Evolutionary conservation across 1,140 invertebrate species (phyloP).

Genomic region (Colletes latitarsis): DNA sequence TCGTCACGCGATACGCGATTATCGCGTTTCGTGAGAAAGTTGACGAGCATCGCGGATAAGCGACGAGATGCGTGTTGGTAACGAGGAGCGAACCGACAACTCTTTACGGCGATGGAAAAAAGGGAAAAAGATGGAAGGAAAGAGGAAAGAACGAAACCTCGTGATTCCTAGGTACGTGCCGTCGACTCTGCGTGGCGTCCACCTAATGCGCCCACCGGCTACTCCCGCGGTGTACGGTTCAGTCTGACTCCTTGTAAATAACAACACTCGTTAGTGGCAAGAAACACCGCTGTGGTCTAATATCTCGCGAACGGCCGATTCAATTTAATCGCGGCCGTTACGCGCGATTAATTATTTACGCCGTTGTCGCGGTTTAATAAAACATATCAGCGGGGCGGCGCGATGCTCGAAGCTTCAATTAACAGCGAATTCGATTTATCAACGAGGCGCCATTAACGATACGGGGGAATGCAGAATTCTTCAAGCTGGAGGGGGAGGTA

Average conservation of each 20-base stretch:
- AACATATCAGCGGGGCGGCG: slow-evolving; percentile 29
- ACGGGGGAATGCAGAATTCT: background rate
- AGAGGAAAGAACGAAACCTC: too few species aligned
- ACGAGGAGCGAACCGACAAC: slow-evolving; percentile 50
- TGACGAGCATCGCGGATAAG: slow-evolving; percentile 21
- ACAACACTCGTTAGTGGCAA: slow-evolving; percentile 45
- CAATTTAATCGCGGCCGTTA: slow-evolving; percentile 49
- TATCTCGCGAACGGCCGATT: slow-evolving; percentile 35
- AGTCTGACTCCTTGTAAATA: slow-evolving; percentile 34
- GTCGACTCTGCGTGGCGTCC: slow-evolving; percentile 38
- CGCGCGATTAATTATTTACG: slow-evolving; percentile 48
- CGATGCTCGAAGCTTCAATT: slow-evolving; percentile 30
- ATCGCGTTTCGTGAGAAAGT: slow-evolving; percentile 40
- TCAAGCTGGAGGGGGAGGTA: too few species aligned
- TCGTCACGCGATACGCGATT: background rate
- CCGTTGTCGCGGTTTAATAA: slow-evolving; percentile 40
- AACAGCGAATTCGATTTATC: slow-evolving; percentile 31
- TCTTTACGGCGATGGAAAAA: slow-evolving; percentile 5
- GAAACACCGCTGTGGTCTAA: slow-evolving; percentile 28
- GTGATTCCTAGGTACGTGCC: background rate
- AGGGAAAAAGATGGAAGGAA: slow-evolving; percentile 14
- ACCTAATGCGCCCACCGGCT: slow-evolving; percentile 38
- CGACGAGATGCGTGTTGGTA: slow-evolving; percentile 56
- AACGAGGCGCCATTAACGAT: slow-evolving; percentile 28
- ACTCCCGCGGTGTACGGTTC: slow-evolving; percentile 31